A percentile compares a stretch with the other conserved stretches of the same genome.
Conservation (phyloP, 1,140 invertebrate species). For the Anoplolepis gracilipes region DNA sequence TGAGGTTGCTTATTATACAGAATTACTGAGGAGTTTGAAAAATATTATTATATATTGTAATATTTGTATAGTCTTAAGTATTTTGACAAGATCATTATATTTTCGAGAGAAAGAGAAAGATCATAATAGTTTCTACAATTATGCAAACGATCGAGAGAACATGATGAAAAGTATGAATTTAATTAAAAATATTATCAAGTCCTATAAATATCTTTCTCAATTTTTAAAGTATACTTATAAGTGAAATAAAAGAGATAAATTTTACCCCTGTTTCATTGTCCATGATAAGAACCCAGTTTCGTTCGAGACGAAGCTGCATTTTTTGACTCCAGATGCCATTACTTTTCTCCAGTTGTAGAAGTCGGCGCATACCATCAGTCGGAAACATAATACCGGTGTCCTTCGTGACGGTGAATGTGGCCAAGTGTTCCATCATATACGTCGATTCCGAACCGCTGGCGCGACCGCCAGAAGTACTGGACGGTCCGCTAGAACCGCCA, state of each 20-base stretch:
- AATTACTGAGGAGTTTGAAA: too few relatives aligned
- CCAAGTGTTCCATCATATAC: conserved; percentile 98
- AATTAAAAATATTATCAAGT: conserved; percentile 25
- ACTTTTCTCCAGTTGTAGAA: conserved; percentile 98
- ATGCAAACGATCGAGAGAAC: not conserved
- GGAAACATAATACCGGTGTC: conserved; percentile 95
- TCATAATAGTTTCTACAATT: not conserved
- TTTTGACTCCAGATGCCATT: conserved; percentile 99
- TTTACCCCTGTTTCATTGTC: conserved; percentile 98
- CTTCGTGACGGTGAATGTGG: conserved; percentile 97
- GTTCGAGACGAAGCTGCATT: conserved; percentile 96
- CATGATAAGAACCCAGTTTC: conserved; percentile 96
- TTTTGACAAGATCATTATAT: too few relatives aligned
- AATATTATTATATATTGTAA: too few relatives aligned
- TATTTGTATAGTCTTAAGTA: too few relatives aligned
- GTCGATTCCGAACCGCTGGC: conserved; percentile 89
- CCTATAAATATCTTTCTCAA: not conserved
- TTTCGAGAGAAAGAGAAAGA: too few relatives aligned
- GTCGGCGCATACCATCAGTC: conserved; percentile 97
- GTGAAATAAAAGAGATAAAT: conserved; percentile 77
- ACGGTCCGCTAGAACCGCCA: conserved; percentile 78
- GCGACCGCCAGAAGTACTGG: conserved; percentile 79
- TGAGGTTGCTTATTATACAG: too few relatives aligned
- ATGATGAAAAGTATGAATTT: conserved; percentile 19
- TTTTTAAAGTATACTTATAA: not conserved